These are phyloP conservation scores for Petrocephalus schoutedeni DNA, from an alignment of 2,797 vertebrate species.

Conservation along the genomic window DNA sequence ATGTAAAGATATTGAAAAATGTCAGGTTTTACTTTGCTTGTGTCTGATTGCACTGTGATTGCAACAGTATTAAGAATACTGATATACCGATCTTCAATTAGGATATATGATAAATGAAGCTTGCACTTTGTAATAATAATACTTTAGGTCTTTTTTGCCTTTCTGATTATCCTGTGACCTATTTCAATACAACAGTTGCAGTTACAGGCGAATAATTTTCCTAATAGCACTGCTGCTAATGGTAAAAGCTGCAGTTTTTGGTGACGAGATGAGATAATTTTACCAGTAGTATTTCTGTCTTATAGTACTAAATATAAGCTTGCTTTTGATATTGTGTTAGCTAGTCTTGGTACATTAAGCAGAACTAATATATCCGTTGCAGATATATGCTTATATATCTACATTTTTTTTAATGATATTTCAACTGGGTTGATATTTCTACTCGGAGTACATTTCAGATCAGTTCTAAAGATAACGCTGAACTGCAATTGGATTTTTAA, in stretches of 20 bases:
- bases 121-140: not conserved
- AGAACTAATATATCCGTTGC: not conserved
- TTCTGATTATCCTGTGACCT: not conserved
- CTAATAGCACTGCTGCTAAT: not conserved
- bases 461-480: not conserved
- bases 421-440: not conserved
- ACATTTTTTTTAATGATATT: not conserved
- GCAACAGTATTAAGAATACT: not conserved
- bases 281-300: not conserved
- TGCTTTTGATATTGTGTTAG: not conserved
- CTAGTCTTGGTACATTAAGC: not conserved
- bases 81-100: not conserved
- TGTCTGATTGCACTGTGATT: not conserved
- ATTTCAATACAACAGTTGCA: not conserved
- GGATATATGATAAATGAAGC: not conserved
- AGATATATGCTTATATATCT: not conserved
- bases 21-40: not conserved
- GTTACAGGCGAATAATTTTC: not conserved
- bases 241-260: not conserved
- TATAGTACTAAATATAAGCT: not conserved
- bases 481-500: not conserved
- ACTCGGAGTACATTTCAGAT: not conserved
- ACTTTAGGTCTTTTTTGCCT: not conserved
- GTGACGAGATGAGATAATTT: not conserved
- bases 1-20: not conserved